Base-by-base conservation (phyloP, 2,888 invertebrate genomes). In the Drosophila affinis region DNA sequence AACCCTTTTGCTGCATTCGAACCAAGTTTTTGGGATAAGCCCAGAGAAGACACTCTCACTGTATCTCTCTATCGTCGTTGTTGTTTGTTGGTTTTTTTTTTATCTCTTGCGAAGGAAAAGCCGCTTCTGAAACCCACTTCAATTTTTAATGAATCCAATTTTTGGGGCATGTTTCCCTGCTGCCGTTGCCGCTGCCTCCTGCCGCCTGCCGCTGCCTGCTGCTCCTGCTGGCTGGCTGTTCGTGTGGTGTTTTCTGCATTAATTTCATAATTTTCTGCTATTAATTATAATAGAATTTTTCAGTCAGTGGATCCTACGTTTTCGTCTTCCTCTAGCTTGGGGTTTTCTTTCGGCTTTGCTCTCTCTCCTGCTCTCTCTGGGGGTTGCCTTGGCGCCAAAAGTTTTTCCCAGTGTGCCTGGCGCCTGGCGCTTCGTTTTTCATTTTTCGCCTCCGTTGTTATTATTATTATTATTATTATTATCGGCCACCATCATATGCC, bases 401-500 rank as follows among this genome's bases (percentile, higher is more conserved):
- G 76, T 81, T 79, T 81, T 70, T 58, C 56, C 56, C 56, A 39
- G 14, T 14, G 39, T 14, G 39, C 24, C 24, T 5, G 4, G 24
- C 2, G 24, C 65, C 69, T 34, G 68, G 45, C 65, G 56, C 68
- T 65, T 27, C 49, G 59, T 39, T 62, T 65, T 67, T 18, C 29
- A 18, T 48, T 57, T 64, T 57, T 56, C 21, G 47, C 57, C 57
- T 44, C 62, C 68, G 68, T 52, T 68, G 53, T 74, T 74, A 75
- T 68, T 67, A 67, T 67, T 67, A 62, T 62, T 62, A 65, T 62
- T 62, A 65, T 65, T 65, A 60, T 61, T 76, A 86, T 84, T 84
- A 84, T 84, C 87, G 85, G 88, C 81, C 89, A 87, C 85, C 89
- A 87, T 85, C 85, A 85, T 85, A 88, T 85, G 85, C 85, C 83